These are phyloP conservation scores for Leptinotarsa haldemani DNA, from an alignment of 2,888 invertebrate species.

Conservation along the genomic window DNA sequence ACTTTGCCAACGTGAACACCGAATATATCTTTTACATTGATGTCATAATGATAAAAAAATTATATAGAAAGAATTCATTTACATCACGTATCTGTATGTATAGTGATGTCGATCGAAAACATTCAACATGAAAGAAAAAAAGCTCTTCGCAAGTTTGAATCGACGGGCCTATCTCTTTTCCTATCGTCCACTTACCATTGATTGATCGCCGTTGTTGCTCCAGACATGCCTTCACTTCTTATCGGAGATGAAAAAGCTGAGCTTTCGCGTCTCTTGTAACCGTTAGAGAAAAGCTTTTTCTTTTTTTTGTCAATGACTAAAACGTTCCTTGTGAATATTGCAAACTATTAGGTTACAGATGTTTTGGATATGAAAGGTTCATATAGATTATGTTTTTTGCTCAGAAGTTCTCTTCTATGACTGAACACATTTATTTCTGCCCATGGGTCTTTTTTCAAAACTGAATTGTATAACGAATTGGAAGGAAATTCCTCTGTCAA, in stretches of 20 bases:
- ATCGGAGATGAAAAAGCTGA: background rate
- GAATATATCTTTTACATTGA: no score
- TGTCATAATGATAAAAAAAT: background rate
- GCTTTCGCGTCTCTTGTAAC: background rate
- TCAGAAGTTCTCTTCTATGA: background rate
- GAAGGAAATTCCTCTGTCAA: no score
- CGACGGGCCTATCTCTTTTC: background rate
- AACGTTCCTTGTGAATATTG: background rate
- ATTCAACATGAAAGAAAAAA: background rate
- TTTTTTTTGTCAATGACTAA: background rate
- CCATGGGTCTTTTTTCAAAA: no score
- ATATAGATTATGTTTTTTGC: background rate
- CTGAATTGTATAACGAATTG: no score
- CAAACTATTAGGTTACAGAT: background rate
- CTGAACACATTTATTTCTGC: no score
- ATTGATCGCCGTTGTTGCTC: slow-evolving; percentile 4
- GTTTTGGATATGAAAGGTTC: background rate
- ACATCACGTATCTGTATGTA: background rate
- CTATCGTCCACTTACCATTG: background rate
- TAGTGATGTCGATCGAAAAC: background rate
- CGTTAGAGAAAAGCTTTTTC: no score
- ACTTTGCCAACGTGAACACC: no score
- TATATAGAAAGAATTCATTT: background rate
- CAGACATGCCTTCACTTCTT: background rate
- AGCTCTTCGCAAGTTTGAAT: background rate